Conservation (phyloP, 2,113 vertebrate genomes). For the Riparia riparia region DNA sequence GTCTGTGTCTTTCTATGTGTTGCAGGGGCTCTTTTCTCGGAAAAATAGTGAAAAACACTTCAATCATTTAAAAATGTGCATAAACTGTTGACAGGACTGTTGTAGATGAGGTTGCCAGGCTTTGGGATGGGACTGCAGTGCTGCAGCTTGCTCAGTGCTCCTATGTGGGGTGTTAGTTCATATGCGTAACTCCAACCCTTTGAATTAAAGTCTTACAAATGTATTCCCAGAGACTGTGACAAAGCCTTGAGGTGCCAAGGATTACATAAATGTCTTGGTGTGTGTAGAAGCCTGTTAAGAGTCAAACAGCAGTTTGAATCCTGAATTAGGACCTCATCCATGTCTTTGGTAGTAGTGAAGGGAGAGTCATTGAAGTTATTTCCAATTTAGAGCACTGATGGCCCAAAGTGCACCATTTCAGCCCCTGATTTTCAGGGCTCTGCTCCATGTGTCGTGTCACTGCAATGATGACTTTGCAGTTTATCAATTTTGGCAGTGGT, state of each 20-base stretch:
- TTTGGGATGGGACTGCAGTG: neutral
- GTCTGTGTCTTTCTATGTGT: neutral
- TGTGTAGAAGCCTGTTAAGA: neutral
- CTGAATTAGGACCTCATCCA: neutral
- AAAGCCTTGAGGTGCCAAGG: neutral
- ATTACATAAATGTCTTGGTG: neutral
- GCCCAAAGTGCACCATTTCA: neutral
- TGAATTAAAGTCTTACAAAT: neutral
- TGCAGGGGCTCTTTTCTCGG: neutral
- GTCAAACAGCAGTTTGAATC: neutral
- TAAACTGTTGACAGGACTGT: neutral
- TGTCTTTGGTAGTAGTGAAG: neutral
- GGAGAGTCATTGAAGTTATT: neutral
- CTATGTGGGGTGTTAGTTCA: neutral
- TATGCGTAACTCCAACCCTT: neutral
- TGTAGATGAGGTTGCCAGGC: neutral
- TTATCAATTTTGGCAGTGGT: constrained; percentile 20
- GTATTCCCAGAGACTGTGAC: neutral
- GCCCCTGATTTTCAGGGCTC: neutral
- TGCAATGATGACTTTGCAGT: neutral
- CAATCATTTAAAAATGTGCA: neutral
- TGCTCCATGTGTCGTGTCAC: neutral
- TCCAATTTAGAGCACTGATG: neutral
- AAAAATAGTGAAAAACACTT: neutral
- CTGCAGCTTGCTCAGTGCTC: neutral